phyloP scores from a whole-genome alignment of 1,140 invertebrate species.

The Drosophila ficusphila region DNA sequence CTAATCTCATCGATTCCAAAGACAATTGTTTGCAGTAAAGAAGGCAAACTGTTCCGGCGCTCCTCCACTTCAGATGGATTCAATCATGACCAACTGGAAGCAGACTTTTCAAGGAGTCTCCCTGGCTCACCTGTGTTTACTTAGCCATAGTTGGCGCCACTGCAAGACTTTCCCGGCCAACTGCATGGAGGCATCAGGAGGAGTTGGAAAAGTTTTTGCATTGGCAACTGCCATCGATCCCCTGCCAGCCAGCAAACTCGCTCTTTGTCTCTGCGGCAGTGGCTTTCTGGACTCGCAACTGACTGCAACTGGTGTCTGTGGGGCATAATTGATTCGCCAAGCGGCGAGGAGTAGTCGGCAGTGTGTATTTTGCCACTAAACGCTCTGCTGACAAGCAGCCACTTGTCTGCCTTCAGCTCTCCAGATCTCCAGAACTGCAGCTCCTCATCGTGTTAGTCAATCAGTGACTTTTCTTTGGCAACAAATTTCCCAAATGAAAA shows the following conservation, averaged over 20 bases:
- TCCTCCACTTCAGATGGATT: background rate
- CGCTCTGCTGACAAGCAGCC: slow-evolving; percentile 79
- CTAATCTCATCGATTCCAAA: background rate
- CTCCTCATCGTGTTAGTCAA: slow-evolving; percentile 68
- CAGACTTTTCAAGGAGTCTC: slow-evolving; percentile 11
- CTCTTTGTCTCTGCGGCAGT: slow-evolving; percentile 27
- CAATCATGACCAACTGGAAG: slow-evolving; percentile 6
- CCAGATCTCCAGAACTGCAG: slow-evolving; percentile 1
- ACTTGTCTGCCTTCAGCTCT: slow-evolving; percentile 57
- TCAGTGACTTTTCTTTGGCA: slow-evolving; percentile 79
- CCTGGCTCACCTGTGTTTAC: slow-evolving; percentile 28
- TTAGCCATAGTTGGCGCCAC: slow-evolving; percentile 32
- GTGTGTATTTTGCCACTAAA: slow-evolving; percentile 70
- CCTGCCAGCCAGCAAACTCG: slow-evolving; percentile 6
- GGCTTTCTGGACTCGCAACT: slow-evolving; percentile 23
- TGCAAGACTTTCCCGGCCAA: background rate
- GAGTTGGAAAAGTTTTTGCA: slow-evolving; percentile 69
- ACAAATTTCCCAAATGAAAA: slow-evolving; percentile 80
- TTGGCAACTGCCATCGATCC: slow-evolving; percentile 61
- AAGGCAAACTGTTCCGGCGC: background rate
- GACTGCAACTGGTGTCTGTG: slow-evolving; percentile 73
- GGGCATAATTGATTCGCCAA: slow-evolving; percentile 78
- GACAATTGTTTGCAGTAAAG: background rate
- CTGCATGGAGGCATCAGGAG: slow-evolving; percentile 20
- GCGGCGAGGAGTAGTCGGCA: slow-evolving; percentile 10